Evolutionary conservation across 2,113 vertebrate species (phyloP).

Genomic region (Turnix velox): DNA sequence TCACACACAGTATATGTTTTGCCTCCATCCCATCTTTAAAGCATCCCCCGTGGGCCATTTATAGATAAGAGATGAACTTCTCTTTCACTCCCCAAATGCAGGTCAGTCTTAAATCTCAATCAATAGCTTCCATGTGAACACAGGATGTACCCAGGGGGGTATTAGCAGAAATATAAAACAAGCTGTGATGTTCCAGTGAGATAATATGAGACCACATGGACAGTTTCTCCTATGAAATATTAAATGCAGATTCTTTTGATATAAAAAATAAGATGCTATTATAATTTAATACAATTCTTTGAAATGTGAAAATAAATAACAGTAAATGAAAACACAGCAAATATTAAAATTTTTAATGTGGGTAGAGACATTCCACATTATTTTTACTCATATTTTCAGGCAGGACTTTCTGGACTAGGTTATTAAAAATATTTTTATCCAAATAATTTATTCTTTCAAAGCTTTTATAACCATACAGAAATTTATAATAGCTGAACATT

Average conservation of each 20-base stretch:
- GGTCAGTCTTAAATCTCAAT: not conserved
- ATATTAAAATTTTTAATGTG: not conserved
- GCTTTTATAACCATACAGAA: not conserved
- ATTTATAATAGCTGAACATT: not conserved
- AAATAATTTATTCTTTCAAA: not conserved
- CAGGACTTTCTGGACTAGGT: not conserved
- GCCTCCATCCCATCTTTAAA: not conserved
- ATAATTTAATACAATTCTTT: not conserved
- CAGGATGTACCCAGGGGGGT: not conserved
- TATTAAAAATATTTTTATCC: not conserved
- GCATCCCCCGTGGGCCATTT: not conserved
- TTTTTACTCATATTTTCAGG: not conserved
- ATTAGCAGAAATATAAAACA: constrained; percentile 12
- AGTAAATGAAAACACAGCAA: constrained; percentile 29
- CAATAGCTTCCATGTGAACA: constrained; percentile 52
- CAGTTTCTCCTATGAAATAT: constrained; percentile 4
- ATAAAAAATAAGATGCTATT: not conserved
- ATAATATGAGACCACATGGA: constrained; percentile 25
- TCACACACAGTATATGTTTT: not conserved
- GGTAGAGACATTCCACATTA: not conserved
- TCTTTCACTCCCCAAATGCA: not conserved
- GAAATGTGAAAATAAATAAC: constrained; percentile 23
- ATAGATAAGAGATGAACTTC: not conserved
- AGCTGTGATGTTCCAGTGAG: constrained; percentile 45
- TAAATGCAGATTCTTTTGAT: constrained; percentile 45